These are phyloP conservation scores for Nyctalus aviator DNA, from an alignment of 2,797 vertebrate genomes.

Conservation along the genomic window DNA sequence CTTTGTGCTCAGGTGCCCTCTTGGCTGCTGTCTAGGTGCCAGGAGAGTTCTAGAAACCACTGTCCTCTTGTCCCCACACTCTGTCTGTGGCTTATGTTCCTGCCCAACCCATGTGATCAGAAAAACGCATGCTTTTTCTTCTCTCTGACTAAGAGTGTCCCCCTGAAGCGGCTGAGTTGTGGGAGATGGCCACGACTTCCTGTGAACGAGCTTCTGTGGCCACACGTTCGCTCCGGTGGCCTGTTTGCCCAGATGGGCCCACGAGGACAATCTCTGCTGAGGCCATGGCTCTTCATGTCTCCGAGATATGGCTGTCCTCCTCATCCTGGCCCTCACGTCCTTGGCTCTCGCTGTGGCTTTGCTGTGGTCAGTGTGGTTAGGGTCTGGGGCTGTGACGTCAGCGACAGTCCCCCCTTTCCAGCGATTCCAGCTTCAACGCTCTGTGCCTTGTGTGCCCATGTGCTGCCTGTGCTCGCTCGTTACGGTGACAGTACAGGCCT, in stretches of 20 bases:
- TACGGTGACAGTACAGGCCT: accelerated
- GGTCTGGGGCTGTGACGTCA: not conserved
- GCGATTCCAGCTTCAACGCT: not conserved
- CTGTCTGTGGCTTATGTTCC: slow-evolving; percentile 57
- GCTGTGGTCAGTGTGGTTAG: not conserved
- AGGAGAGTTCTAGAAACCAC: not conserved
- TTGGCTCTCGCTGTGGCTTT: not conserved
- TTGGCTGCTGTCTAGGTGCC: not conserved
- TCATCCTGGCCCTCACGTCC: slow-evolving; percentile 27
- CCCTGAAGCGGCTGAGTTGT: not conserved
- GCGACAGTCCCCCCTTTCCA: not conserved
- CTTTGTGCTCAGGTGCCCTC: not conserved
- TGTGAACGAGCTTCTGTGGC: slow-evolving; percentile 47
- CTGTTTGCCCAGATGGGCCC: slow-evolving; percentile 68
- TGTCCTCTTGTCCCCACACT: not conserved
- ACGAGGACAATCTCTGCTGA: not conserved
- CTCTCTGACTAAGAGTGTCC: slow-evolving; percentile 43
- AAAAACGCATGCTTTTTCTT: slow-evolving; percentile 62
- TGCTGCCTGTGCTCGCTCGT: not conserved
- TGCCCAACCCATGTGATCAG: slow-evolving; percentile 59
- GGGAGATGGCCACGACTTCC: not conserved
- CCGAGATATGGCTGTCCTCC: slow-evolving; percentile 29
- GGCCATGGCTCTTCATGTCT: slow-evolving; percentile 60
- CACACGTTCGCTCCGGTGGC: slow-evolving; percentile 65
- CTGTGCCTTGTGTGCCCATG: not conserved